phyloP scores from a whole-genome alignment of 1,140 invertebrate species.

The Drosophila teissieri region DNA sequence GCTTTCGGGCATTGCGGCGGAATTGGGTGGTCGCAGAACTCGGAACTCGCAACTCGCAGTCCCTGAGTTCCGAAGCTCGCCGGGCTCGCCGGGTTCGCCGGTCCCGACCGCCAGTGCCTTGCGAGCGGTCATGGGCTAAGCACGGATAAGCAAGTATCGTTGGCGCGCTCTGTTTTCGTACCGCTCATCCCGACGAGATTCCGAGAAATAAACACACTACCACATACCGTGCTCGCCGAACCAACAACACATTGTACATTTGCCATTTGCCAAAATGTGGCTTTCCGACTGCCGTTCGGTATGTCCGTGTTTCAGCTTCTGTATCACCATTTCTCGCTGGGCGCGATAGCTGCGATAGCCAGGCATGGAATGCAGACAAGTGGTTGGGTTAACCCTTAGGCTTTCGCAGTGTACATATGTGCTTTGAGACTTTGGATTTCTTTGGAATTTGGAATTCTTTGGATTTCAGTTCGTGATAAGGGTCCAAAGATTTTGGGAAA shows the following conservation, averaged over 20 bases:
- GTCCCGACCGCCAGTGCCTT: conserved; percentile 47
- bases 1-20: background rate
- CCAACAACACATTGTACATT: too few species aligned
- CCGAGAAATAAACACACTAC: conserved; percentile 2
- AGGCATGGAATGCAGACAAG: conserved; percentile 14
- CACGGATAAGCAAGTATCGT: conserved; percentile 46
- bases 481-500: too few species aligned
- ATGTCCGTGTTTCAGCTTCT: conserved; percentile 15
- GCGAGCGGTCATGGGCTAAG: conserved; percentile 74
- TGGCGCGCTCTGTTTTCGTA: conserved; percentile 49
- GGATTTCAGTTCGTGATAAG: too few species aligned
- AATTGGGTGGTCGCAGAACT: background rate
- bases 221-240: background rate
- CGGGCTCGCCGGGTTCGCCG: conserved; percentile 1
- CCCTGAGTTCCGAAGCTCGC: conserved; percentile 29
- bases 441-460: too few species aligned
- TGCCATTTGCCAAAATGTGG: conserved; percentile 49
- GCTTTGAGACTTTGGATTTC: too few species aligned
- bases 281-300: conserved; percentile 70
- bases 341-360: background rate
- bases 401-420: too few species aligned
- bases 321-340: background rate
- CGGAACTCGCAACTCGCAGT: background rate
- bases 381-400: conserved; percentile 20
- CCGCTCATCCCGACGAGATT: conserved; percentile 8